Evolutionary conservation across 1,140 invertebrate species (phyloP), one percentile per base, ranked within the genome.

Genomic region (Cydia strobilella): DNA sequence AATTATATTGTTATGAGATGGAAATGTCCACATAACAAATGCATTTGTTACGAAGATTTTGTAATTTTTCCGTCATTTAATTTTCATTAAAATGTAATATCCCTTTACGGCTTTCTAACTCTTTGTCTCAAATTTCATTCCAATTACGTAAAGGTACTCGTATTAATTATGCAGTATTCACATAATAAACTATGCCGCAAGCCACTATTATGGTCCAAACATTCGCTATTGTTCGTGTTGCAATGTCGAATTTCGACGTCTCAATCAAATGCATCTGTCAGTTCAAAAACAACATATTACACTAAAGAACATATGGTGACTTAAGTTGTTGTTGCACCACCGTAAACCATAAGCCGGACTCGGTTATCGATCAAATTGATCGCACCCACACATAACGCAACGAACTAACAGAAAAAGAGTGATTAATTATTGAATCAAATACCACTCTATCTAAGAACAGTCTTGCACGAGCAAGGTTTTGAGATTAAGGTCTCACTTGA

Each of bases 321-420:
- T 59, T 59, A 20, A 23, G 54, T 23, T 23, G 18, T 59, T 59
- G 15, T 59, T 59, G 18, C 18, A 59, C n/a, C n/a, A n/a, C n/a
- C n/a, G n/a, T 5, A 59, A 59, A 20, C 15, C n/a, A 23, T 69
- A 69, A 35, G 18, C 18, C 31, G 27, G 65, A 31, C 27, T 69
- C n/a, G 23, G 65, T 69, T 69, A 69, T 69, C 65, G 31, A 69
- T 69, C 65, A 69, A 69, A 18, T 39, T 69, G 35, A 69, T 69
- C 31, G 35, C 65, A 69, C 65, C 65, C 65, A 69, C 65, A 69
- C 65, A 39, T 35, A 69, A 18, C 65, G 27, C 31, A 69, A 69
- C 35, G 65, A 69, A 69, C 31, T 35, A 10, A 42, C 27, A 69
- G n/a, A 69, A 69, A 69, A 69, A 69, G 9, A 69, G 18, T 69